These are phyloP conservation scores for Anarsia innoxiella DNA, from an alignment of 2,888 invertebrate genomes.

Conservation along the genomic window DNA sequence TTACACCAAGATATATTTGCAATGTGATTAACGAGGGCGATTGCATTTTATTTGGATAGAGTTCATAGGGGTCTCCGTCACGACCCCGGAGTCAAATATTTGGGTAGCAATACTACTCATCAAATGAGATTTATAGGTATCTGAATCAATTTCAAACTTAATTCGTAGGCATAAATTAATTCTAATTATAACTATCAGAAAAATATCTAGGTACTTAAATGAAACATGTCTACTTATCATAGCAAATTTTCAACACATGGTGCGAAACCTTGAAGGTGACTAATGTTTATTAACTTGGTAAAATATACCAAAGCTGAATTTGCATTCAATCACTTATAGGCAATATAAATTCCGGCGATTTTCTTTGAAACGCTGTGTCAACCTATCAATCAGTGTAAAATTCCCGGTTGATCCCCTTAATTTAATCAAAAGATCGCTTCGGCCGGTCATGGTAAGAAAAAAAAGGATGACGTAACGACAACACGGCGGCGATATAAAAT, in stretches of 20 bases:
- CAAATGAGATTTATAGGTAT: background rate
- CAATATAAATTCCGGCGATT: conserved; percentile 66
- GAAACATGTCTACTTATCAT: no score
- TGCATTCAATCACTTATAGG: conserved; percentile 66
- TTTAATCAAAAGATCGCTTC: conserved; percentile 74
- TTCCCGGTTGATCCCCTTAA: conserved; percentile 70
- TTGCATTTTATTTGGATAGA: conserved; percentile 48
- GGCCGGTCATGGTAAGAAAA: conserved; percentile 66
- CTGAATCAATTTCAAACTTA: no score
- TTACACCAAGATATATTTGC: no score
- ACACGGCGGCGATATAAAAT: conserved; percentile 66
- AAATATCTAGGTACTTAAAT: no score
- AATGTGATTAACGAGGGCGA: conserved; percentile 52
- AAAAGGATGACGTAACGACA: conserved; percentile 64
- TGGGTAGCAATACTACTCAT: conserved; percentile 30
- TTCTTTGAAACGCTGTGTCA: conserved; percentile 68
- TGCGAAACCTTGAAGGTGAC: no score
- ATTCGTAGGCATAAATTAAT: no score
- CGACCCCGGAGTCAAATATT: conserved; percentile 49
- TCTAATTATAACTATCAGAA: no score
- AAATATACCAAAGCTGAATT: conserved; percentile 51
- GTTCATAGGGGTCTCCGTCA: no score
- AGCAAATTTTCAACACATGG: no score
- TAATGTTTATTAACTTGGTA: conserved; percentile 63
- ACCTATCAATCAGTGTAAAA: conserved; percentile 73